phyloP scores from a whole-genome alignment of 2,888 invertebrate species.

The Athrips mouffetella region DNA sequence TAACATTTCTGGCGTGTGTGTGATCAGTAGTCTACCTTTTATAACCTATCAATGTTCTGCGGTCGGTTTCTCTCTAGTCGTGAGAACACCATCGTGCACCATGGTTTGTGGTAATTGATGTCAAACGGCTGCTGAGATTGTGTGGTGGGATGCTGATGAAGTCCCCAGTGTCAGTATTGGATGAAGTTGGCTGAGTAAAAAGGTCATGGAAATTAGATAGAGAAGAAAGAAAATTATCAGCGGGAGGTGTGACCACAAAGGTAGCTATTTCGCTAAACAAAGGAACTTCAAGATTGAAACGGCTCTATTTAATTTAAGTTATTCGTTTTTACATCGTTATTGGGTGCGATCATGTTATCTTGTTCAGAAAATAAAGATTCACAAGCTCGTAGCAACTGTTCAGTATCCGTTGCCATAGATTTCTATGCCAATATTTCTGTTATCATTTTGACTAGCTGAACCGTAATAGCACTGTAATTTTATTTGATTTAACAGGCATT shows the following conservation, averaged over 20 bases:
- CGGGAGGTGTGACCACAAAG: background rate
- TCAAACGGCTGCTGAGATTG: conserved; percentile 48
- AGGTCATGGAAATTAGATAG: conserved; percentile 6
- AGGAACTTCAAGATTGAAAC: background rate
- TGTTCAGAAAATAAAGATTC: too few relatives aligned
- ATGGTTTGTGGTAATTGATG: conserved; percentile 57
- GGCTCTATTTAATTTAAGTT: too few relatives aligned
- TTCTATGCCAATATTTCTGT: too few relatives aligned
- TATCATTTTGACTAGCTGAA: too few relatives aligned
- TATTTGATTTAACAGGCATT: too few relatives aligned
- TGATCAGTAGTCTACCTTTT: conserved; percentile 6
- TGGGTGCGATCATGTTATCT: too few relatives aligned
- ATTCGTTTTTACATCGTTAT: too few relatives aligned
- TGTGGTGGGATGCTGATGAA: conserved; percentile 34
- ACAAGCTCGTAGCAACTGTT: too few relatives aligned
- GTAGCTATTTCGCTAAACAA: background rate
- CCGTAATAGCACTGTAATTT: too few relatives aligned
- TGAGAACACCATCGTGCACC: conserved; percentile 56
- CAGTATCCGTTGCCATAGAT: too few relatives aligned
- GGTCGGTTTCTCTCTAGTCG: conserved; percentile 40
- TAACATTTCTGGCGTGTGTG: conserved; percentile 8
- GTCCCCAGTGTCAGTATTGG: conserved; percentile 2
- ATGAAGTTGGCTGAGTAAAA: conserved; percentile 2
- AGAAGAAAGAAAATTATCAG: background rate
- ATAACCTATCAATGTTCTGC: too few relatives aligned